Conservation (phyloP, 2,888 invertebrate species). For the Nephrotoma flavescens region DNA sequence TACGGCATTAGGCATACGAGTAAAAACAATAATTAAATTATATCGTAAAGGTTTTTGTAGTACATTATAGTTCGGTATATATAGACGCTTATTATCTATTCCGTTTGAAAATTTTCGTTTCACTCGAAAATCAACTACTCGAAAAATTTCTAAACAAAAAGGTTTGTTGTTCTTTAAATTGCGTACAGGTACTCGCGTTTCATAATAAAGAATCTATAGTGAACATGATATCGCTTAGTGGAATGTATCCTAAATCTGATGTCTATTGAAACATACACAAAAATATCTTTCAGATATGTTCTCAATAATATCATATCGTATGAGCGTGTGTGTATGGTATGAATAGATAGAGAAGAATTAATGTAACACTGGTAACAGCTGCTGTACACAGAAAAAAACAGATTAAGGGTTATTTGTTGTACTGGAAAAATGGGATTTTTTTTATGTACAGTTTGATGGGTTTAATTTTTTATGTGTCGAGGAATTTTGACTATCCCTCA, state of each 20-base stretch:
- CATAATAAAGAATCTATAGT: not conserved
- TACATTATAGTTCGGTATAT: no score
- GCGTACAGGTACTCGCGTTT: not conserved
- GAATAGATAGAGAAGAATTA: not conserved
- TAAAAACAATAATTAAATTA: no score
- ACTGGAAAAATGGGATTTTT: not conserved
- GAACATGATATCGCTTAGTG: not conserved
- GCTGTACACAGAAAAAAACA: not conserved
- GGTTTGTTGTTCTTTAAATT: not conserved
- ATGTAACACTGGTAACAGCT: not conserved
- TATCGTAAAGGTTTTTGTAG: no score
- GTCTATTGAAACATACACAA: not conserved
- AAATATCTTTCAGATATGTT: not conserved
- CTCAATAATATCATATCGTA: not conserved
- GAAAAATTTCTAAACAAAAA: not conserved
- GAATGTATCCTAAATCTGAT: not conserved
- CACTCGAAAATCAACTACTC: not conserved
- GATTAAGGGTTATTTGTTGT: not conserved
- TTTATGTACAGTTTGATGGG: not conserved
- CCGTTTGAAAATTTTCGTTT: not conserved
- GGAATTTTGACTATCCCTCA: not conserved
- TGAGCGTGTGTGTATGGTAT: not conserved
- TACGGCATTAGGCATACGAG: no score
- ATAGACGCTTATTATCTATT: not conserved
- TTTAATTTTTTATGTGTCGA: not conserved